These are phyloP conservation scores for Ptychobarbus kaznakovi DNA, from an alignment of 2,797 vertebrate genomes.

Conservation along the genomic window DNA sequence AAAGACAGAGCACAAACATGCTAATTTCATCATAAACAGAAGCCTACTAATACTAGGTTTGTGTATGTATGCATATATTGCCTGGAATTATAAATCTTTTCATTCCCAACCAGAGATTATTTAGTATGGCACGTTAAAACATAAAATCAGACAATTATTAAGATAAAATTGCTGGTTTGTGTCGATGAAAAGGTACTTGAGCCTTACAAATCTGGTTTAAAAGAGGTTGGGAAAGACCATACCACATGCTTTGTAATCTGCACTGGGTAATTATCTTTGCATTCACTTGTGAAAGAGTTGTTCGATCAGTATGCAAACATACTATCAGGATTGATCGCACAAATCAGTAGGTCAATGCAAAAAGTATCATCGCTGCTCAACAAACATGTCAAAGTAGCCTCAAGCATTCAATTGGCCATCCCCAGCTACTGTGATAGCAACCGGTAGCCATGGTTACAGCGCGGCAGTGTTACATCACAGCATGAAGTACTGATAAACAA, in stretches of 20 bases:
- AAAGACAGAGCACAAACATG: too few species aligned
- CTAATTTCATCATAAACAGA: background rate
- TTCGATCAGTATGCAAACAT: background rate
- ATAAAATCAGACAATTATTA: background rate
- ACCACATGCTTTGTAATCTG: slow-evolving; percentile 12
- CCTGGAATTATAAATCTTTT: background rate
- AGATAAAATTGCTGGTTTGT: background rate
- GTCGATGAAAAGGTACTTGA: background rate
- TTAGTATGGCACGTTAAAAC: background rate
- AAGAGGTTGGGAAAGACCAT: background rate
- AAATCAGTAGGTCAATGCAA: background rate
- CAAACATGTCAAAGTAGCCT: background rate
- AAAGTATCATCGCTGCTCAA: background rate
- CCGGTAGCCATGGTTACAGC: slow-evolving; percentile 67
- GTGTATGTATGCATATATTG: too few species aligned
- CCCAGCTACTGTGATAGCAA: background rate
- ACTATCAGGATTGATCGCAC: background rate
- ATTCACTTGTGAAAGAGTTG: background rate
- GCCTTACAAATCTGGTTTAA: background rate
- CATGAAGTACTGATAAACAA: background rate
- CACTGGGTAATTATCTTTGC: background rate
- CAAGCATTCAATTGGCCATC: background rate
- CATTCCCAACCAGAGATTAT: background rate
- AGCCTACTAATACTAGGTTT: background rate
- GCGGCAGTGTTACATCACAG: slow-evolving; percentile 22